phyloP scores from a whole-genome alignment of 2,113 vertebrate species.

The Coreoperca whiteheadi region DNA sequence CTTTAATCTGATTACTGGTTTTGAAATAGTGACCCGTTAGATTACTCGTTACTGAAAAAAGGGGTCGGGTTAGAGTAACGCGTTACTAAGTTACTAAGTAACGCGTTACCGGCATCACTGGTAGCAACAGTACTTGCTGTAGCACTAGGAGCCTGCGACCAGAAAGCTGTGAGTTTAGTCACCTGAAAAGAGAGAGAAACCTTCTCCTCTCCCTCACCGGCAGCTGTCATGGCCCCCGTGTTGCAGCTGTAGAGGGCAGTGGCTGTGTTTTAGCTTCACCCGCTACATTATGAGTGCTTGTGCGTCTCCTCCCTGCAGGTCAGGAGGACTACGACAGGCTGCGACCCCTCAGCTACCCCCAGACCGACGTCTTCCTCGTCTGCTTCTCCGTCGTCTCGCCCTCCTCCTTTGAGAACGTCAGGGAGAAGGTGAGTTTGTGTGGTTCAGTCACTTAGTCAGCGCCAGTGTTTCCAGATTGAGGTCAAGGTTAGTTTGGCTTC shows the following conservation, averaged over 20 bases:
- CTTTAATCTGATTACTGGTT: too few species aligned
- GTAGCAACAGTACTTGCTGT: not conserved
- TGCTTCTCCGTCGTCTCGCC: conserved; percentile 98
- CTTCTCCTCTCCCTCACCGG: not conserved
- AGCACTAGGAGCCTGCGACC: not conserved
- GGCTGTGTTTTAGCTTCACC: not conserved
- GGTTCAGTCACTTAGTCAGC: too few species aligned
- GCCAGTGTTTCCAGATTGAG: not conserved
- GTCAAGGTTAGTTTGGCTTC: not conserved
- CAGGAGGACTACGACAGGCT: conserved; percentile 98
- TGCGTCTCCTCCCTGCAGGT: conserved; percentile 80
- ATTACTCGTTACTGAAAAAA: too few species aligned
- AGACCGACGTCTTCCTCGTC: conserved; percentile 98
- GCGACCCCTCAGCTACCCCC: conserved; percentile 96
- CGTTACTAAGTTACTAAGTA: too few species aligned
- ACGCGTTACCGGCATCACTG: too few species aligned
- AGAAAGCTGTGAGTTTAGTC: not conserved
- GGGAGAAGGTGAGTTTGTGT: conserved; percentile 89
- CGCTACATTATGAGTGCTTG: not conserved
- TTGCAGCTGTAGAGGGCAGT: not conserved
- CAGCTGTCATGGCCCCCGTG: not conserved
- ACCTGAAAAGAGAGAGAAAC: not conserved
- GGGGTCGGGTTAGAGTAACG: too few species aligned
- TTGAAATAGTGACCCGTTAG: too few species aligned
- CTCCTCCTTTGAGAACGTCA: conserved; percentile 97